Conservation (phyloP, 2,888 invertebrate species). For the Syrista parreyssii region DNA sequence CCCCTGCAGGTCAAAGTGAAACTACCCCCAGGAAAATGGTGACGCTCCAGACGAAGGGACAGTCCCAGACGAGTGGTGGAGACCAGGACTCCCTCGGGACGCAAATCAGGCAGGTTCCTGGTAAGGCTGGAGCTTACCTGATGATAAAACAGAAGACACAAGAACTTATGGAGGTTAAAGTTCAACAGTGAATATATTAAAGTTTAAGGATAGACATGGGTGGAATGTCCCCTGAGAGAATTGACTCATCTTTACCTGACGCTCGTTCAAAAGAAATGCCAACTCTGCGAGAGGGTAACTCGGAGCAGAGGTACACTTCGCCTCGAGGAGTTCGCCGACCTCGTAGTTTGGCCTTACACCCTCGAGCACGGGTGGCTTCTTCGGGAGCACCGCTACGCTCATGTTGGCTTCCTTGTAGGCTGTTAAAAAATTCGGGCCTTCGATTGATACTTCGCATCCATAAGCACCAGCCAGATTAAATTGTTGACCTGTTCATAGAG, state of each 20-base stretch:
- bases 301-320: slow-evolving; percentile 57
- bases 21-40: slow-evolving; percentile 56
- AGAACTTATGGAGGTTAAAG: neutral
- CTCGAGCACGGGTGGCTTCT: slow-evolving; percentile 50
- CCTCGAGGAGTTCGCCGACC: slow-evolving; percentile 54
- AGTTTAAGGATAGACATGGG: neutral
- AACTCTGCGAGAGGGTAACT: slow-evolving; percentile 58
- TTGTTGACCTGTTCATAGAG: neutral
- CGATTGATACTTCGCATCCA: slow-evolving; percentile 58
- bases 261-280: slow-evolving; percentile 56
- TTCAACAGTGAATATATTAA: neutral
- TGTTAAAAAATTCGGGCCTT: slow-evolving; percentile 53
- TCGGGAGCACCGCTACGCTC: slow-evolving; percentile 55
- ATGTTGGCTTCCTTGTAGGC: slow-evolving; percentile 54
- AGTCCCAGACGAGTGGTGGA: slow-evolving; percentile 48
- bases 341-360: slow-evolving; percentile 57
- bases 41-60: slow-evolving; percentile 47
- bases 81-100: slow-evolving; percentile 28
- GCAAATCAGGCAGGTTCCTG: slow-evolving; percentile 32
- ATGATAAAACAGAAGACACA: neutral
- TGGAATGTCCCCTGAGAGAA: neutral
- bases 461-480: slow-evolving; percentile 46
- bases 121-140: slow-evolving; percentile 48
- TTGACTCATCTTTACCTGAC: slow-evolving; percentile 44
- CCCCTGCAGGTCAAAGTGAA: slow-evolving; percentile 53